Evolutionary conservation across 2,888 invertebrate species (phyloP).

Genomic region (Petrolisthes manimaculis): DNA sequence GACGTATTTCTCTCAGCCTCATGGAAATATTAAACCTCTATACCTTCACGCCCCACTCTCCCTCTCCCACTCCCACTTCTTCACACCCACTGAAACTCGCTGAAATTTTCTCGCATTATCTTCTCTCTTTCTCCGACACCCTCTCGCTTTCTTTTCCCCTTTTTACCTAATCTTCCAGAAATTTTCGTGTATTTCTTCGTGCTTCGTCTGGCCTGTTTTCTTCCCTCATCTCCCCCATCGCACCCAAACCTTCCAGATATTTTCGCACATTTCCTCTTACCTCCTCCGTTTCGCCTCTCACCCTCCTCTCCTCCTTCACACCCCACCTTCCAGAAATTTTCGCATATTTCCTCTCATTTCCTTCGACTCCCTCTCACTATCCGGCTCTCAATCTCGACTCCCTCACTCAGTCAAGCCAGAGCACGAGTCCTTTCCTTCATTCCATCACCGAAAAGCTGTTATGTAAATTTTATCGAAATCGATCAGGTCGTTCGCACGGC

Average conservation of each 20-base stretch:
- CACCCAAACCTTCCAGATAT: not conserved
- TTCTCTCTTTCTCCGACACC: not conserved
- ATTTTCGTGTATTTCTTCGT: too few species aligned
- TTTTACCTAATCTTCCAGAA: too few species aligned
- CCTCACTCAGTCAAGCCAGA: not conserved
- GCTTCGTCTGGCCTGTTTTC: not conserved
- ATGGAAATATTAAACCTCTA: too few species aligned
- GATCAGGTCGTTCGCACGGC: slow-evolving; percentile 17
- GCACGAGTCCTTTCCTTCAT: slow-evolving; percentile 4
- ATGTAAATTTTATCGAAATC: slow-evolving; percentile 17
- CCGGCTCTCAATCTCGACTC: not conserved
- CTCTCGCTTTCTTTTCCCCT: not conserved
- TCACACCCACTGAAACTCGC: not conserved
- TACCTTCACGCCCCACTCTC: not conserved
- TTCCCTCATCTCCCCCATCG: not conserved
- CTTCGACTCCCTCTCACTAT: not conserved
- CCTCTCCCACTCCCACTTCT: not conserved
- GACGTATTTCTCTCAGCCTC: too few species aligned
- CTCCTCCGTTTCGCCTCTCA: not conserved
- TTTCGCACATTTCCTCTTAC: not conserved
- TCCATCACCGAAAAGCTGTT: slow-evolving; percentile 29
- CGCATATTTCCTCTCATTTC: not conserved
- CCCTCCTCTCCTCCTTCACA: not conserved
- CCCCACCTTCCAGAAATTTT: not conserved
- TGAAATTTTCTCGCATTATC: not conserved